phyloP scores from a whole-genome alignment of 2,113 vertebrate species.

The Odontesthes bonariensis region DNA sequence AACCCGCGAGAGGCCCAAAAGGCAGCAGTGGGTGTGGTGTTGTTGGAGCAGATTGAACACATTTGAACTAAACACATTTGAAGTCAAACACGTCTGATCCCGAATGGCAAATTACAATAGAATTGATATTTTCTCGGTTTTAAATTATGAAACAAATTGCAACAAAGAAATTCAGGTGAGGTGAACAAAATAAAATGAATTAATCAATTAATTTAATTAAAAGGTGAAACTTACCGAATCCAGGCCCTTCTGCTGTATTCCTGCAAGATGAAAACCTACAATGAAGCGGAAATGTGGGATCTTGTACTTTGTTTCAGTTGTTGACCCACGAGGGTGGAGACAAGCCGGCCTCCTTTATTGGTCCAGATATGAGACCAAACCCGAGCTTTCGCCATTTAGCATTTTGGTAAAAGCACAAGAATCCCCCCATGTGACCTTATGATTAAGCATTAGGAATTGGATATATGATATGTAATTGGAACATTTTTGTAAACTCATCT shows the following conservation, averaged over 20 bases:
- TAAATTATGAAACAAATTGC: neutral
- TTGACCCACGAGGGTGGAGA: conserved; percentile 44
- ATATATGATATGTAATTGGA: too few relatives aligned
- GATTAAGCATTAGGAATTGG: neutral
- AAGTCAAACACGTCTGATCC: too few relatives aligned
- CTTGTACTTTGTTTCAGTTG: neutral
- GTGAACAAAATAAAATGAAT: neutral
- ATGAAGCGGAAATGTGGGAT: conserved; percentile 17
- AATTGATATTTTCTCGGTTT: neutral
- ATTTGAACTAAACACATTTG: too few relatives aligned
- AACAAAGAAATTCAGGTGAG: neutral
- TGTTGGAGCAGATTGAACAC: too few relatives aligned
- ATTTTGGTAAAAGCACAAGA: neutral
- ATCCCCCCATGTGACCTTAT: neutral
- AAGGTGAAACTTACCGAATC: conserved; percentile 26
- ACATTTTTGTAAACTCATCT: too few relatives aligned
- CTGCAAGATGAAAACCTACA: conserved; percentile 1
- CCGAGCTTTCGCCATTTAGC: neutral
- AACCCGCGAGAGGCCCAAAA: too few relatives aligned
- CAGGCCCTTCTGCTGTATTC: conserved; percentile 1
- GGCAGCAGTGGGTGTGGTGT: too few relatives aligned
- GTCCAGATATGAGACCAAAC: neutral
- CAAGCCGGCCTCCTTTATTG: conserved; percentile 41
- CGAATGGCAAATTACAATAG: too few relatives aligned
- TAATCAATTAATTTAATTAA: neutral